Conservation (phyloP, 2,888 invertebrate genomes). For the Clivina fossor region DNA sequence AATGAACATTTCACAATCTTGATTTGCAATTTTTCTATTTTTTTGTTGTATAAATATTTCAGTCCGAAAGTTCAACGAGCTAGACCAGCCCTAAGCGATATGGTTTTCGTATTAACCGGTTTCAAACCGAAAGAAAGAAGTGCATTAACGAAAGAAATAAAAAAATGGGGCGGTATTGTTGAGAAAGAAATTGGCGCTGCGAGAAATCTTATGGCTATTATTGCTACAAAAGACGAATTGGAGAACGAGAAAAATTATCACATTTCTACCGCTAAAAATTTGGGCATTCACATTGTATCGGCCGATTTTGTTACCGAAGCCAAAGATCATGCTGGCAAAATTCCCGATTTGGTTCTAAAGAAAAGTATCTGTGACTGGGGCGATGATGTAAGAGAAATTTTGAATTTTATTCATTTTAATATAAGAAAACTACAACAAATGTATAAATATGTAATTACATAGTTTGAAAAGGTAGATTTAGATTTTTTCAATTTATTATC, state of each 20-base stretch:
- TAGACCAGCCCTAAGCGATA: slow-evolving; percentile 71
- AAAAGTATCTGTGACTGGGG: slow-evolving; percentile 84
- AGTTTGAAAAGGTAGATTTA: no score
- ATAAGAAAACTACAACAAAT: no score
- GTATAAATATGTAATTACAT: no score
- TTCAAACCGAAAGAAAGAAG: slow-evolving; percentile 59
- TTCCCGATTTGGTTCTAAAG: slow-evolving; percentile 67
- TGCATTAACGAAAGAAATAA: slow-evolving; percentile 67
- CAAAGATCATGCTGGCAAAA: slow-evolving; percentile 61
- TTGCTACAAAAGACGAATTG: slow-evolving; percentile 61
- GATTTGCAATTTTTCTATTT: no score
- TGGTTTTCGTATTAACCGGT: slow-evolving; percentile 70
- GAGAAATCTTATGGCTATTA: slow-evolving; percentile 71
- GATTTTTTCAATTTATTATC: no score
- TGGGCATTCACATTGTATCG: slow-evolving; percentile 79
- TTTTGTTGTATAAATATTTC: slow-evolving; percentile 40
- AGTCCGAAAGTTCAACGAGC: slow-evolving; percentile 68
- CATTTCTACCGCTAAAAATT: slow-evolving; percentile 66
- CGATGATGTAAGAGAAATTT: slow-evolving; percentile 63
- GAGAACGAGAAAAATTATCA: slow-evolving; percentile 65
- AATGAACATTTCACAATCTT: no score
- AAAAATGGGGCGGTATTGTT: slow-evolving; percentile 75
- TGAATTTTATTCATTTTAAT: no score
- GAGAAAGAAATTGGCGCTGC: no score
- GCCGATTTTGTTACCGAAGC: slow-evolving; percentile 72